A percentile compares a stretch with the other conserved stretches of the same genome.
phyloP scores from a whole-genome alignment of 2,113 vertebrate species.

The Sus scrofa region T2T-Sscrofa CM000824.6:60683501-60684000 shows the following conservation, averaged over 20 bases:
- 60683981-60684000: constrained; percentile 23
- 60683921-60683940: neutral
- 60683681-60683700: neutral
- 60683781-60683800: neutral
- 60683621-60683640: neutral
- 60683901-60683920: neutral
- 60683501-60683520: neutral
- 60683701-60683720: neutral
- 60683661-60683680: neutral
- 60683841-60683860: constrained; percentile 7
- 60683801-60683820: constrained; percentile 24
- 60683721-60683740: constrained; percentile 26
- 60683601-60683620: neutral
- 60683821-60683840: constrained; percentile 26
- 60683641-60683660: neutral
- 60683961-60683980: neutral
- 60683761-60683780: neutral
- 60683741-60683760: neutral
- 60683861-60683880: neutral
- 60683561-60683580: neutral
- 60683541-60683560: neutral
- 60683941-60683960: constrained; percentile 34
- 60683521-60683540: neutral
- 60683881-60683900: neutral
- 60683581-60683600: neutral